Percentiles rank a stretch among this genome's conserved stretches.
Evolutionary conservation across 2,888 invertebrate genomes (phyloP).

Genomic region (Trissolcus brochymenae): DNA sequence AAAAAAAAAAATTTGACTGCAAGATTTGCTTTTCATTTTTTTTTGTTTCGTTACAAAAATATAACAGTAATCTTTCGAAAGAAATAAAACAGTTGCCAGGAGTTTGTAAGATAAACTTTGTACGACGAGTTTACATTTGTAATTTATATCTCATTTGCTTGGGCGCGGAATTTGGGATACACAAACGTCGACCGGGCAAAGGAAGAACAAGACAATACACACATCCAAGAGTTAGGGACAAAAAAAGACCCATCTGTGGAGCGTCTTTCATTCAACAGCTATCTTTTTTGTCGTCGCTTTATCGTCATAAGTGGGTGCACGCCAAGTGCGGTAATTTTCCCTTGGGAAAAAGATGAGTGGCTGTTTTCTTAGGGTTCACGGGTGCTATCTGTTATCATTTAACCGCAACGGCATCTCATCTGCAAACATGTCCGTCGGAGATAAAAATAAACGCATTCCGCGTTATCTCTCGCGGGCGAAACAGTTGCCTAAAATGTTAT

Average conservation of each 20-base stretch:
- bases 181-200: too few relatives aligned
- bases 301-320: slow-evolving; percentile 13
- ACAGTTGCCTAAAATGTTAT: slow-evolving; percentile 14
- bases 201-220: slow-evolving; percentile 8
- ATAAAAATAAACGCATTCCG: slow-evolving; percentile 35
- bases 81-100: too few relatives aligned
- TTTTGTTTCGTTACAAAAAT: too few relatives aligned
- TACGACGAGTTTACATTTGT: too few relatives aligned
- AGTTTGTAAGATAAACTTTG: too few relatives aligned
- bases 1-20: too few relatives aligned
- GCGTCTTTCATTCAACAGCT: slow-evolving; percentile 17
- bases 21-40: too few relatives aligned
- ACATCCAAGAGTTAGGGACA: slow-evolving; percentile 7
- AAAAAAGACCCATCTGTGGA: slow-evolving; percentile 20
- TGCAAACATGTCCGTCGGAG: slow-evolving; percentile 4
- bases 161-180: too few relatives aligned
- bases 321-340: slow-evolving; percentile 17
- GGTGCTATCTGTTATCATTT: slow-evolving; percentile 27
- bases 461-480: slow-evolving; percentile 29
- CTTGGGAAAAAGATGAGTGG: slow-evolving; percentile 8
- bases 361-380: slow-evolving; percentile 20
- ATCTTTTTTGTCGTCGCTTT: slow-evolving; percentile 11
- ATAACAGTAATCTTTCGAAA: too few relatives aligned
- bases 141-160: too few relatives aligned
- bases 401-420: slow-evolving; percentile 1